Percentiles rank a stretch among this genome's conserved stretches.
Conservation (phyloP, 2,797 vertebrate genomes). For the Amblyopsis hoosieri region DNA sequence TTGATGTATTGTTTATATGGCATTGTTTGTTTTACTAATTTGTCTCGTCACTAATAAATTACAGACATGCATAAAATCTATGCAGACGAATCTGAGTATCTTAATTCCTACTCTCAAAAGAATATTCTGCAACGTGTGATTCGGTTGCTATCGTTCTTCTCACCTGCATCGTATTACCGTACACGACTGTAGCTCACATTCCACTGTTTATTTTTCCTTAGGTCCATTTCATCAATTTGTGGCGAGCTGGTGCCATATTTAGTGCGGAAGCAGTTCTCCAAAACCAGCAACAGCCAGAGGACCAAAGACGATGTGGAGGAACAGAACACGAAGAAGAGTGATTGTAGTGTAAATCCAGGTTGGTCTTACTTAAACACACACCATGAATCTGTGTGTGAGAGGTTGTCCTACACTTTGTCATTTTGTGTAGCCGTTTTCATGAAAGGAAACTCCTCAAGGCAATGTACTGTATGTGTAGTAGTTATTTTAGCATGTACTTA, state of each 20-base stretch:
- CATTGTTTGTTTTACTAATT: too few species aligned
- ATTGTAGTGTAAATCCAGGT: constrained; percentile 80
- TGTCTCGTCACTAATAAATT: too few species aligned
- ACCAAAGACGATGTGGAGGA: constrained; percentile 64
- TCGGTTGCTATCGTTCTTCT: not conserved
- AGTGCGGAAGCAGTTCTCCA: constrained; percentile 93
- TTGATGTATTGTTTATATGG: not conserved
- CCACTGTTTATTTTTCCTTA: constrained; percentile 43
- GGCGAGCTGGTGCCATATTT: constrained; percentile 94
- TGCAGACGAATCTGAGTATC: too few species aligned
- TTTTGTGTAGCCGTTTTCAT: too few species aligned
- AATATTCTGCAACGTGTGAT: not conserved
- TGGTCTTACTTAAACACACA: constrained; percentile 16
- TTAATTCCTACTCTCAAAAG: too few species aligned
- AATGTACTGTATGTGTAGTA: too few species aligned
- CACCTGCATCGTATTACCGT: not conserved
- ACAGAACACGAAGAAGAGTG: constrained; percentile 82
- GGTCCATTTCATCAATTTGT: constrained; percentile 91
- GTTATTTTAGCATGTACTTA: too few species aligned
- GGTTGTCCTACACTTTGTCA: too few species aligned
- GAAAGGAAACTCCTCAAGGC: too few species aligned
- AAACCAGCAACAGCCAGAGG: constrained; percentile 77
- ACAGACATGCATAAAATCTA: too few species aligned
- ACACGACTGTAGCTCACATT: not conserved
- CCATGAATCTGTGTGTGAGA: too few species aligned